Conservation (phyloP, 2,113 vertebrate species). For the Oncorhynchus masou region DNA sequence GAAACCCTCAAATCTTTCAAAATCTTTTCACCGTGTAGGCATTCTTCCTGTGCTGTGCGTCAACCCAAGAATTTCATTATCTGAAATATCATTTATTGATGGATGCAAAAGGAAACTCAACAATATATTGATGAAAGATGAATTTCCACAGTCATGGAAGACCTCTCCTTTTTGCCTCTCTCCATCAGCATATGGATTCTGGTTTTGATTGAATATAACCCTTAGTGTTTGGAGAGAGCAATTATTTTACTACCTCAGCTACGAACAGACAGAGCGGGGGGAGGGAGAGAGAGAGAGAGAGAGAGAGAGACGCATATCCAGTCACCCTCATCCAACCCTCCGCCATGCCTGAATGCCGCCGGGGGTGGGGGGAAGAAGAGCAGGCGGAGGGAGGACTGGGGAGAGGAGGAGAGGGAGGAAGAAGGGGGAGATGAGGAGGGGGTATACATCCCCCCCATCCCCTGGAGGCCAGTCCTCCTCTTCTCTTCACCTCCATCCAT, state of each 20-base stretch:
- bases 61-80: too few species aligned
- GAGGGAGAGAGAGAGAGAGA: not conserved
- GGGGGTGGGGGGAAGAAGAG: constrained; percentile 1
- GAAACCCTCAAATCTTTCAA: too few species aligned
- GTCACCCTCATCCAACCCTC: constrained; percentile 65
- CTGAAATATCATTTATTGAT: too few species aligned
- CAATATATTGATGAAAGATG: too few species aligned
- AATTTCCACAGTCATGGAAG: too few species aligned
- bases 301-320: constrained; percentile 36
- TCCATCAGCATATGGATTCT: not conserved
- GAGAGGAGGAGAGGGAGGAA: constrained; percentile 41
- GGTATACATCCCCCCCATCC: constrained; percentile 29
- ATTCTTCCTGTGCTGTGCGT: too few species aligned
- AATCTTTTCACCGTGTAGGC: too few species aligned
- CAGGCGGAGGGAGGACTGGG: constrained; percentile 8
- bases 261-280: not conserved
- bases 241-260: constrained; percentile 3
- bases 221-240: not conserved
- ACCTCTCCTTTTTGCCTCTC: too few species aligned
- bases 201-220: not conserved
- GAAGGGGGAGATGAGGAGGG: constrained; percentile 12
- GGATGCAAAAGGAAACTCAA: too few species aligned
- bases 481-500: constrained; percentile 75
- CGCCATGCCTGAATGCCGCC: constrained; percentile 61
- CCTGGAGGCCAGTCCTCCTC: constrained; percentile 63